Evolutionary conservation across 2,888 invertebrate species (phyloP).

Genomic region (Nomada ruficornis): DNA sequence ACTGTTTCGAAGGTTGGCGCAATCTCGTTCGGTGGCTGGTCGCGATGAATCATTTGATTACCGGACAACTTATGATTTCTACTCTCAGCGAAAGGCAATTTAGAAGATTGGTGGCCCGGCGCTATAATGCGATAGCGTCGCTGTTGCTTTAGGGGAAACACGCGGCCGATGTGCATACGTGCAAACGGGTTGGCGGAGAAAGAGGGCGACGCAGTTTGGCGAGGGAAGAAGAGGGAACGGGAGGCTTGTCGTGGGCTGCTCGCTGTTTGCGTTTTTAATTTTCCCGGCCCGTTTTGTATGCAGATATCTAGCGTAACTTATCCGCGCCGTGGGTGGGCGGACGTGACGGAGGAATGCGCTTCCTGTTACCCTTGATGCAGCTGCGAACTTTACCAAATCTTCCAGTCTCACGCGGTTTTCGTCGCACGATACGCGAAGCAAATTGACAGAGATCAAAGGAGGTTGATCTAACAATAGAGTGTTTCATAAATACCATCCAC

Average conservation of each 20-base stretch:
- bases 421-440: background rate
- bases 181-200: slow-evolving; percentile 13
- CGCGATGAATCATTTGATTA: slow-evolving; percentile 76
- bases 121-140: slow-evolving; percentile 70
- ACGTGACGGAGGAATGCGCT: slow-evolving; percentile 58
- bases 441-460: too few species aligned
- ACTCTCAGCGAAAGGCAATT: slow-evolving; percentile 75
- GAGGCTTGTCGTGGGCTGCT: slow-evolving; percentile 37
- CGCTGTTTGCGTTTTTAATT: slow-evolving; percentile 79
- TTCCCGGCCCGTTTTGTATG: slow-evolving; percentile 77
- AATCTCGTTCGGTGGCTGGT: slow-evolving; percentile 43
- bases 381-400: slow-evolving; percentile 68
- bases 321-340: slow-evolving; percentile 60
- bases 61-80: slow-evolving; percentile 73
- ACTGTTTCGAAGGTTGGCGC: slow-evolving; percentile 31
- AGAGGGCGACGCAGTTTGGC: background rate
- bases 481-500: too few species aligned
- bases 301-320: slow-evolving; percentile 79
- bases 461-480: too few species aligned
- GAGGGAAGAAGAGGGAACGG: slow-evolving; percentile 25
- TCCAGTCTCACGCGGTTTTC: slow-evolving; percentile 33
- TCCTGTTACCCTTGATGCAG: slow-evolving; percentile 49
- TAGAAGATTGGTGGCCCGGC: slow-evolving; percentile 73
- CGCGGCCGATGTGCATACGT: slow-evolving; percentile 33
- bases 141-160: slow-evolving; percentile 57